Base-by-base conservation (phyloP, 2,888 invertebrate genomes). In the Sinotaia quadrata region DNA sequence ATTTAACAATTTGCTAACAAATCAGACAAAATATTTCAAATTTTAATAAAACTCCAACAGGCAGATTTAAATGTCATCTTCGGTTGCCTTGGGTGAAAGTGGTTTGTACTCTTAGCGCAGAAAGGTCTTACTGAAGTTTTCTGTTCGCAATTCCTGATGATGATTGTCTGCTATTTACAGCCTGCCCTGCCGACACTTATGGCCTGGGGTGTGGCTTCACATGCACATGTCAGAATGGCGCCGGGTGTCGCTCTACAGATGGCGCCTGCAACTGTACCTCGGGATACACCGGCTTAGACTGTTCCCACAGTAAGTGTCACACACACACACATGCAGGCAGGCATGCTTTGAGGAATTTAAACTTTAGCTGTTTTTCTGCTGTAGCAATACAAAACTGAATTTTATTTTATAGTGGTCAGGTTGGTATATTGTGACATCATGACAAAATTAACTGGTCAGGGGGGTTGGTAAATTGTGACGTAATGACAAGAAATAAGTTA, bases 171-270 rank as follows among this genome's bases (percentile, higher is more conserved):
- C n/a, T n/a, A n/a, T 10, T 41, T 29, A 4, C 56, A 56, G 65
- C 56, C 7, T 71, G 71, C 31, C 47, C 54, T 4, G 27, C 24
- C 8, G 68, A 69, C 12, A 54, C 24, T 5, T 76, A 67, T 65
- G 72, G 75, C 21, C 31, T 51, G 8, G 67, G 56, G n/a, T 75
- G 75, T 66, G 31, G 44, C 4, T 49, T 66, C 27, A 49, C 31
- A 8, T 75, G 75, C 51, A 47, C 52, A n/a, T 75, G 75, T 62
- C 41, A 67, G 31, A 71, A 74, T 47, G 68, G 67, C 7, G 71
- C 65, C 2, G 41, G 41, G 21, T 76, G 76, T 61, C 60, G 59
- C 27, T 21, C 68, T 2, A 63, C 65, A 3, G 71, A 67, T 37
- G 76, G 74, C 2, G 54, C 58, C 31, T 75, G 74, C 51, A 47